Evolutionary conservation across 1,140 invertebrate genomes (phyloP), one percentile per base, ranked within the genome.

Genomic region (Ceratina australensis): DNA sequence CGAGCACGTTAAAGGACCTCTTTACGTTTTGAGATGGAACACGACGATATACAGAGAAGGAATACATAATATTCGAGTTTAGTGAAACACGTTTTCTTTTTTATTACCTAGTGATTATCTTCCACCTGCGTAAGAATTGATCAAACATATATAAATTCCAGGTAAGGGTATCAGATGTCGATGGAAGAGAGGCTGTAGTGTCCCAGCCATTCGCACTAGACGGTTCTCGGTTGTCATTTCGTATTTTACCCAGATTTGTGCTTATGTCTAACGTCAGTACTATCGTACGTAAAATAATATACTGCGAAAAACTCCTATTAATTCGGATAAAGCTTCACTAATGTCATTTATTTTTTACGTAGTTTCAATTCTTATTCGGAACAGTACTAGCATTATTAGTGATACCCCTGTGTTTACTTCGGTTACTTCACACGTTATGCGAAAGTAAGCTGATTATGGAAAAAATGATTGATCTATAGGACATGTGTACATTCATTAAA

Each of bases 191-290:
- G 82, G 92, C 93, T 79, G 90, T 91, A 76, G 86, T 95, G 26
- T 91, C 89, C n/a, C 96, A 97, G 86, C 93, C 94, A 77, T 98
- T 98, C 93, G 95, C 96, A 33, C 90, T 98, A 28, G 96, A 98
- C 92, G 95, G 94, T 12, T 94, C 94, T 18, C 91, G 92, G 85
- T 87, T 95, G 47, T 92, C 92, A 54, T 97, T 97, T 92, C 91
- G 93, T 57, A 83, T 97, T 66, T 90, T 95, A 61, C 92, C 96
- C 26, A 93, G 95, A 89, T 91, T 97, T 71, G 90, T 95, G 28
- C 93, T 98, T 4, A 97, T 96, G 95, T 91, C 94, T 50, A 94
- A 96, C 91, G 94, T 96, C 59, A 95, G 94, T 83, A 90, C 88
- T 72, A 92, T 97, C 84, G 96, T 97, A 94, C 95, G 95, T 94